A percentile compares a stretch with the other conserved stretches of the same genome.
phyloP scores from a whole-genome alignment of 2,797 vertebrate genomes.

The Anguilla megastoma region DNA sequence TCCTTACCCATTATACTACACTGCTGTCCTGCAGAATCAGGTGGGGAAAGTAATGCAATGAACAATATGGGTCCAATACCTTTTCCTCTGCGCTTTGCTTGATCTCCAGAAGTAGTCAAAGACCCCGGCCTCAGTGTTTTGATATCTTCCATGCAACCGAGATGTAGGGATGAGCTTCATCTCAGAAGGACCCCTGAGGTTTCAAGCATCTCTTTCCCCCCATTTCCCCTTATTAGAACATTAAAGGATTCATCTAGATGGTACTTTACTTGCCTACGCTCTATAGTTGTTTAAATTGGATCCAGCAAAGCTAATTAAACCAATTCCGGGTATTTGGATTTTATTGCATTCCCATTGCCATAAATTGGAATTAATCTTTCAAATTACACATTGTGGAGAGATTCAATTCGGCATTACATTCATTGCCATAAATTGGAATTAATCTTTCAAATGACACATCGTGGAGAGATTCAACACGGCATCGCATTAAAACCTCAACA shows the following conservation, averaged over 20 bases:
- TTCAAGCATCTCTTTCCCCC: background rate
- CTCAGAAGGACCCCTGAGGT: background rate
- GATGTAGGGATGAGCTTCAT: background rate
- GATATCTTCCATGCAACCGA: background rate
- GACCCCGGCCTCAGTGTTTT: background rate
- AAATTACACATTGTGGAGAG: background rate
- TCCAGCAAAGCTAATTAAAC: conserved; percentile 15
- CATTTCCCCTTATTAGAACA: background rate
- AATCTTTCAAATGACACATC: background rate
- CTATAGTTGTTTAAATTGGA: background rate
- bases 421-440: background rate
- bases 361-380: background rate
- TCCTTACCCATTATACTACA: too few species aligned
- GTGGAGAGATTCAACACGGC: background rate
- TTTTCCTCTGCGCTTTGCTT: background rate
- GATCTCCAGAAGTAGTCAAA: background rate
- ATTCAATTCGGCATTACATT: background rate
- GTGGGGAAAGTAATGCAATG: background rate
- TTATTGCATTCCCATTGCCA: background rate
- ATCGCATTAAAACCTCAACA: background rate
- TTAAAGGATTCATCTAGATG: background rate
- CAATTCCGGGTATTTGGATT: background rate
- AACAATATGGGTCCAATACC: background rate
- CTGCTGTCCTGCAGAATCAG: too few species aligned
- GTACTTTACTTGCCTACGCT: background rate